Percentiles rank a stretch among this genome's conserved stretches.
These are phyloP conservation scores for Drosophila gunungcola DNA, from an alignment of 1,140 invertebrate species.

Conservation along the genomic window DNA sequence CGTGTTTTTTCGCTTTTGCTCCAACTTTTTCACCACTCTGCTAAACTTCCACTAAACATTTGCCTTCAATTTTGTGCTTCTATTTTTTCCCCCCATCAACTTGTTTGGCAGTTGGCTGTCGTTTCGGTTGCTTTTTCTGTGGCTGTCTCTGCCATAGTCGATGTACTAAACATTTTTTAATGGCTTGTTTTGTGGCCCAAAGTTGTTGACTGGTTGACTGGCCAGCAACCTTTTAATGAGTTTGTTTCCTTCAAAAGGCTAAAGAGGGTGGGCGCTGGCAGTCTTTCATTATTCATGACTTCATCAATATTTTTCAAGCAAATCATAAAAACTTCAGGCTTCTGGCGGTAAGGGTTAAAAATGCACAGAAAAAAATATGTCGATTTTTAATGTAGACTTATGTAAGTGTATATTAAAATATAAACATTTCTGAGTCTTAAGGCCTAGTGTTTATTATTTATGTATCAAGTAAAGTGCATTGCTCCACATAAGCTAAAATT, in stretches of 20 bases:
- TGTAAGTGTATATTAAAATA: too few relatives aligned
- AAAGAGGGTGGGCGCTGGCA: neutral
- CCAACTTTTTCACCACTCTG: slow-evolving; percentile 47
- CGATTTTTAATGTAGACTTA: too few relatives aligned
- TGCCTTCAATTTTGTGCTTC: slow-evolving; percentile 67
- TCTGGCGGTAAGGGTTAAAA: neutral
- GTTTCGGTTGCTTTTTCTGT: slow-evolving; percentile 45
- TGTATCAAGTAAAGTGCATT: too few relatives aligned
- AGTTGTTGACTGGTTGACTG: slow-evolving; percentile 66
- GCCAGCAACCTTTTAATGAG: slow-evolving; percentile 43
- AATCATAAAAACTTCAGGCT: slow-evolving; percentile 10
- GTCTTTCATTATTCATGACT: slow-evolving; percentile 29
- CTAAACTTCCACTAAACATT: slow-evolving; percentile 71
- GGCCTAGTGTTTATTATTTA: too few relatives aligned
- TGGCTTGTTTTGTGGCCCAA: slow-evolving; percentile 70
- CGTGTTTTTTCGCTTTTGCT: slow-evolving; percentile 33
- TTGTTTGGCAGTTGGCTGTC: slow-evolving; percentile 62
- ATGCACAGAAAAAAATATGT: neutral
- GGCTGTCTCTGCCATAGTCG: slow-evolving; percentile 33
- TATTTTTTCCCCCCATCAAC: slow-evolving; percentile 41
- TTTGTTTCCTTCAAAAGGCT: slow-evolving; percentile 36
- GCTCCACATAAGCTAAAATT: too few relatives aligned
- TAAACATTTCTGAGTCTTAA: too few relatives aligned
- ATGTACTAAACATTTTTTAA: slow-evolving; percentile 66
- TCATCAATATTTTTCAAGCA: slow-evolving; percentile 33